Conservation (phyloP, 2,113 vertebrate genomes). For the Phyllostomus hastatus region DNA sequence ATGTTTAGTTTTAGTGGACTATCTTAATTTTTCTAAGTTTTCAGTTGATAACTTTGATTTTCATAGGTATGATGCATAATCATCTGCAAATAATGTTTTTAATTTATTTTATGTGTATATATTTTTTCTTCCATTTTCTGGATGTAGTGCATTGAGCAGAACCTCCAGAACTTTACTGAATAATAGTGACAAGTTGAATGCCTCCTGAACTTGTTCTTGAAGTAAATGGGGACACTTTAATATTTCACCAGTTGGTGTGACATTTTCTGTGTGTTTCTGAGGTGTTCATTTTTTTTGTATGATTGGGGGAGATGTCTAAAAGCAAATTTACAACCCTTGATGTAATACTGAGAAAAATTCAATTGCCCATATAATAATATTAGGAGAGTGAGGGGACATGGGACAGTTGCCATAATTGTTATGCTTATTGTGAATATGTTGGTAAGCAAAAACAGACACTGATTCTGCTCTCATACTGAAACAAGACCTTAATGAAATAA, state of each 20-base stretch:
- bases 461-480: background rate
- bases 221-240: background rate
- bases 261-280: background rate
- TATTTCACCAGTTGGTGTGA: background rate
- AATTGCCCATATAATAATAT: background rate
- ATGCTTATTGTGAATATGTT: background rate
- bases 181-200: background rate
- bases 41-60: background rate
- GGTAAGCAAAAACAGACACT: background rate
- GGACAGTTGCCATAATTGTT: background rate
- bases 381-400: background rate
- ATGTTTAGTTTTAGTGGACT: background rate
- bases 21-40: slow-evolving; percentile 29
- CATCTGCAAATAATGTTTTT: background rate
- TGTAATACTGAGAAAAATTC: background rate
- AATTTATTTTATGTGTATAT: background rate
- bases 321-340: background rate
- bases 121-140: slow-evolving; percentile 7
- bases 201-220: background rate
- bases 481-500: background rate
- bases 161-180: background rate
- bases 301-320: background rate
- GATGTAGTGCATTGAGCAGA: background rate
- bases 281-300: slow-evolving; percentile 3
- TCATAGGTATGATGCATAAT: background rate